phyloP scores from a whole-genome alignment of 1,140 invertebrate species.

The Metopolophium dirhodum region DNA sequence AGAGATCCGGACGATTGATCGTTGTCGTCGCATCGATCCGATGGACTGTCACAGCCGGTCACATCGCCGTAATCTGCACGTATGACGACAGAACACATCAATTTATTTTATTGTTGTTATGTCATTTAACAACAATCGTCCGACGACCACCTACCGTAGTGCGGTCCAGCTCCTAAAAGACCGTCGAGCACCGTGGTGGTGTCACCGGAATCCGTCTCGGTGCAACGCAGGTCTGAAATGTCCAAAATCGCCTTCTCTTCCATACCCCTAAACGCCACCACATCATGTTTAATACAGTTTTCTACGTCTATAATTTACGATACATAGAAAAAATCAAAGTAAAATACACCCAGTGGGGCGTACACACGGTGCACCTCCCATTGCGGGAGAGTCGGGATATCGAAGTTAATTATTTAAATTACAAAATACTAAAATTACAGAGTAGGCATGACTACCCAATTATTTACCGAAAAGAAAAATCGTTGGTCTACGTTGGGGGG shows the following conservation, averaged over 20 bases:
- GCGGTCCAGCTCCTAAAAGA: constrained; percentile 13
- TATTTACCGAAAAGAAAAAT: neutral
- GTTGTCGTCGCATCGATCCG: constrained; percentile 41
- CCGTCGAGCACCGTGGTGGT: constrained; percentile 19
- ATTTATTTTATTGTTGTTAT: too few relatives aligned
- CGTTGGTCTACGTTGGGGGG: neutral
- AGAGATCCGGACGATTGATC: constrained; percentile 45
- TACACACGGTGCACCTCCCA: neutral
- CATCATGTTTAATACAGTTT: neutral
- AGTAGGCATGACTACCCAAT: neutral
- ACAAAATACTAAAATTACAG: neutral
- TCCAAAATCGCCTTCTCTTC: constrained; percentile 49
- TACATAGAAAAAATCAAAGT: neutral
- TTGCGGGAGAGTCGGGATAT: neutral
- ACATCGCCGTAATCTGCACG: constrained; percentile 16
- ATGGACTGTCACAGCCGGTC: constrained; percentile 1
- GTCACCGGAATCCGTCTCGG: neutral
- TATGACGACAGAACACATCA: neutral
- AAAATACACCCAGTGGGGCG: neutral
- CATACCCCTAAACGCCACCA: constrained; percentile 50
- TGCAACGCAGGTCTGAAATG: constrained; percentile 49
- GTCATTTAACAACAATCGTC: neutral
- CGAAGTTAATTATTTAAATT: neutral
- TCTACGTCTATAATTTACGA: neutral
- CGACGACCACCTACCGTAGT: neutral